These are phyloP conservation scores for Alviniconcha marisindica DNA, from an alignment of 1,140 invertebrate genomes.

Conservation along the genomic window DNA sequence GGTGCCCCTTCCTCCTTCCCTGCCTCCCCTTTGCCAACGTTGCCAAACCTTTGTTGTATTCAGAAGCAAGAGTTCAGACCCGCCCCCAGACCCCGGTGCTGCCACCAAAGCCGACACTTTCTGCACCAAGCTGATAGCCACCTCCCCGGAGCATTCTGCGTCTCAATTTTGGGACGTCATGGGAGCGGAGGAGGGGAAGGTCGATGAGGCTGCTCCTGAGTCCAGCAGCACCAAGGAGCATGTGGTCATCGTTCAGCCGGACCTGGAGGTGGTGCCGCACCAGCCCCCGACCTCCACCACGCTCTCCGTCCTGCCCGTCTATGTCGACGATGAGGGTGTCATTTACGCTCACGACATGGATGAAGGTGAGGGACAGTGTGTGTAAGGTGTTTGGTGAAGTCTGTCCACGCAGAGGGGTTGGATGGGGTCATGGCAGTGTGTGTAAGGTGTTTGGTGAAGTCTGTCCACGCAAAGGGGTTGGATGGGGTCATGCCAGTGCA, in stretches of 20 bases:
- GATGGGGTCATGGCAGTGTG: background rate
- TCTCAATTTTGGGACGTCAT: background rate
- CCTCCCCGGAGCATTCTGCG: background rate
- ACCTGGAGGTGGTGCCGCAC: constrained; percentile 31
- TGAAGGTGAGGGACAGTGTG: constrained; percentile 42
- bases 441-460: background rate
- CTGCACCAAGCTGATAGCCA: background rate
- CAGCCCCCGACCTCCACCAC: constrained; percentile 36
- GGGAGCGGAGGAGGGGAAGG: background rate
- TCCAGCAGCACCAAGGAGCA: background rate
- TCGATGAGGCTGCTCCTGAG: background rate
- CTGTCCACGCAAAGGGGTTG: background rate
- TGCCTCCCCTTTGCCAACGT: too few relatives aligned
- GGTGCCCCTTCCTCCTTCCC: too few relatives aligned
- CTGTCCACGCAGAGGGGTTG: background rate
- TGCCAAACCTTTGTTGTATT: too few relatives aligned
- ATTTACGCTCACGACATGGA: constrained; percentile 51
- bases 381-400: background rate
- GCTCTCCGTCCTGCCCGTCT: constrained; percentile 45
- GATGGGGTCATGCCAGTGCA: background rate
- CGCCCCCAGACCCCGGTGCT: background rate
- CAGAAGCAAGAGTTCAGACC: background rate
- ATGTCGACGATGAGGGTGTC: constrained; percentile 50
- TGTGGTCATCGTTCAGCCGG: constrained; percentile 21
- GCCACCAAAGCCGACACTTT: background rate